Evolutionary conservation across 2,888 invertebrate species (phyloP).

Genomic region (Drosophila yooni): DNA sequence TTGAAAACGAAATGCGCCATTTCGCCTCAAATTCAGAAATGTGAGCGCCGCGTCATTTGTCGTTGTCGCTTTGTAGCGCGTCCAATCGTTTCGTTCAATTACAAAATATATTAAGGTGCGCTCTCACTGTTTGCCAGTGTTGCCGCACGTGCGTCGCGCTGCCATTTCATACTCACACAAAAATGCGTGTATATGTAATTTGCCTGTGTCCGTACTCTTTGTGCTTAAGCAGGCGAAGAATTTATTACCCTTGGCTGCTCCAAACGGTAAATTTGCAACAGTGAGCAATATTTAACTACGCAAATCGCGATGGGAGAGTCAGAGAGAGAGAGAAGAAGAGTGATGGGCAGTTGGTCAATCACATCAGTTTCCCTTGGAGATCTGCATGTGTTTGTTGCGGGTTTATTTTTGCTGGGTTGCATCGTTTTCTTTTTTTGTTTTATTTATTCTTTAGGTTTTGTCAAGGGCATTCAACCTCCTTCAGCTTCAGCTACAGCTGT

Average conservation of each 20-base stretch:
- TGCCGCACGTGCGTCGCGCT: constrained; percentile 49
- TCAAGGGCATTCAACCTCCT: constrained; percentile 46
- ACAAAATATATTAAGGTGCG: constrained; percentile 19
- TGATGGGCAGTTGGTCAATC: constrained; percentile 28
- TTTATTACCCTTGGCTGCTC: constrained; percentile 22
- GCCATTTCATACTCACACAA: constrained; percentile 19
- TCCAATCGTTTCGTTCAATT: constrained; percentile 30
- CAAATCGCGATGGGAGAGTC: constrained; percentile 9
- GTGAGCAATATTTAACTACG: constrained; percentile 20
- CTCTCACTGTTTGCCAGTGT: constrained; percentile 49
- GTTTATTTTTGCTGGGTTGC: constrained; percentile 24
- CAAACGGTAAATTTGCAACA: constrained; percentile 11
- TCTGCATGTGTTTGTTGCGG: constrained; percentile 28
- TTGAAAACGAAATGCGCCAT: constrained; percentile 47
- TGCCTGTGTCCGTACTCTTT: constrained; percentile 22
- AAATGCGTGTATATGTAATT: constrained; percentile 22
- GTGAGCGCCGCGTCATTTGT: constrained; percentile 49
- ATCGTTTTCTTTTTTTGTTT: background rate
- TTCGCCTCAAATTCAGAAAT: constrained; percentile 30
- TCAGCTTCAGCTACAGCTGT: background rate
- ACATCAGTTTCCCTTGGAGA: constrained; percentile 21
- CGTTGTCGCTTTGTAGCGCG: constrained; percentile 56
- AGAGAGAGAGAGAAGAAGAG: constrained; percentile 26
- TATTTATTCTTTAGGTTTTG: constrained; percentile 30
- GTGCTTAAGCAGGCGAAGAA: constrained; percentile 24